Percentiles rank a stretch among this genome's conserved stretches.
Conservation (phyloP, 2,888 invertebrate species). For the Tipula vernalis region DNA sequence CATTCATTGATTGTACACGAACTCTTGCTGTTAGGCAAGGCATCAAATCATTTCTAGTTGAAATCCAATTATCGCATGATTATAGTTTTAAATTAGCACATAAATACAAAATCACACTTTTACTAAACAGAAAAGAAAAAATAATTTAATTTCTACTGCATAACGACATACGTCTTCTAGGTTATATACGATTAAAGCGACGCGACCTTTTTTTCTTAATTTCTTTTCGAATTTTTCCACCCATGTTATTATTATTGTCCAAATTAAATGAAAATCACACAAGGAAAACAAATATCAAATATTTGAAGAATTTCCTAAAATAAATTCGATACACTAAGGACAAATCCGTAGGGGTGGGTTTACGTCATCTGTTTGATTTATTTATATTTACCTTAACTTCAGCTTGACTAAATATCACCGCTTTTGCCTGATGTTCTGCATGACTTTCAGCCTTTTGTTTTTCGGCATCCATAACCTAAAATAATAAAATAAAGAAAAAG, state of each 20-base stretch:
- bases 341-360: too few relatives aligned
- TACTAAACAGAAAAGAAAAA: background rate
- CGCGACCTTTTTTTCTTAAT: background rate
- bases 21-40: too few relatives aligned
- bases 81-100: background rate
- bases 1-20: too few relatives aligned
- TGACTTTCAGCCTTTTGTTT: constrained; percentile 80
- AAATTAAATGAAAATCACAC: background rate
- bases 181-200: background rate
- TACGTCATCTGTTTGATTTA: too few relatives aligned
- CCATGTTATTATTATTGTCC: background rate
- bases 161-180: background rate
- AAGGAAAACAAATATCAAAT: background rate
- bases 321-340: too few relatives aligned
- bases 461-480: constrained; percentile 83
- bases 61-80: background rate
- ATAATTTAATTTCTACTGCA: background rate
- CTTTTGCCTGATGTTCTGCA: constrained; percentile 71
- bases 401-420: constrained; percentile 66
- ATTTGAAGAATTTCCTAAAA: background rate
- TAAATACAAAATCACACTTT: background rate
- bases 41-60: background rate
- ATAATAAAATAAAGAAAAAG: background rate
- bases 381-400: constrained; percentile 51
- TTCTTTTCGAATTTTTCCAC: background rate